A percentile compares a stretch with the other conserved stretches of the same genome.
Evolutionary conservation across 2,113 vertebrate genomes (phyloP).

Genomic region (Baryphthengus martii): DNA sequence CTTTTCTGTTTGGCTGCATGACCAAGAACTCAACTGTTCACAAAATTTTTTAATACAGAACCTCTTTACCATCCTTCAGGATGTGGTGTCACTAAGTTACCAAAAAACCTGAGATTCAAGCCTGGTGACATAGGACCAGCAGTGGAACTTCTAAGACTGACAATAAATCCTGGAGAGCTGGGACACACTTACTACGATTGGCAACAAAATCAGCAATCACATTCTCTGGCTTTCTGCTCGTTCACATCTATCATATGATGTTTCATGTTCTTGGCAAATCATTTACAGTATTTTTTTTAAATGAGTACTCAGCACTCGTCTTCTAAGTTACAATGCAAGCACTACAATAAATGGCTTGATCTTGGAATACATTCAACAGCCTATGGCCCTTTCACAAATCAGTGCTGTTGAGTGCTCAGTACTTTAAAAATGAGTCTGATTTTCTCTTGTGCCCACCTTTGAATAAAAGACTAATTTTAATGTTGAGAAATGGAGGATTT

Average conservation of each 20-base stretch:
- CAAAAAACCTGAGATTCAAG: not conserved
- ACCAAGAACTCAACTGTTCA: not conserved
- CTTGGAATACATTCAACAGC: not conserved
- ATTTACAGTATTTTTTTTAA: not conserved
- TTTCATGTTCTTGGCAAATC: not conserved
- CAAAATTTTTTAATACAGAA: not conserved
- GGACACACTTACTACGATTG: not conserved
- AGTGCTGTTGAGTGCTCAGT: not conserved
- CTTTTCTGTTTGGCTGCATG: not conserved
- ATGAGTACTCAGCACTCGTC: not conserved
- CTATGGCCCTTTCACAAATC: not conserved
- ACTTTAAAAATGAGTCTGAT: constrained; percentile 8
- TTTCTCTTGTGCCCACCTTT: not conserved
- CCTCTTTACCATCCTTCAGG: not conserved
- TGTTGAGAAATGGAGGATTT: not conserved
- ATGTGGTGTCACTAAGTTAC: not conserved
- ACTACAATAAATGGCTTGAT: not conserved
- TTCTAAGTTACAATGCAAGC: not conserved
- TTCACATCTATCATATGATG: not conserved
- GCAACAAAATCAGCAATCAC: not conserved
- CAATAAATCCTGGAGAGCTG: not conserved
- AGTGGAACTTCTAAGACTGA: not conserved
- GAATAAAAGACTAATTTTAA: not conserved
- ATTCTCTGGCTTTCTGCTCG: not conserved
- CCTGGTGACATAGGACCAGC: not conserved